Evolutionary conservation across 2,888 invertebrate species (phyloP).

Genomic region (Caenorhabditis parvicauda): DNA sequence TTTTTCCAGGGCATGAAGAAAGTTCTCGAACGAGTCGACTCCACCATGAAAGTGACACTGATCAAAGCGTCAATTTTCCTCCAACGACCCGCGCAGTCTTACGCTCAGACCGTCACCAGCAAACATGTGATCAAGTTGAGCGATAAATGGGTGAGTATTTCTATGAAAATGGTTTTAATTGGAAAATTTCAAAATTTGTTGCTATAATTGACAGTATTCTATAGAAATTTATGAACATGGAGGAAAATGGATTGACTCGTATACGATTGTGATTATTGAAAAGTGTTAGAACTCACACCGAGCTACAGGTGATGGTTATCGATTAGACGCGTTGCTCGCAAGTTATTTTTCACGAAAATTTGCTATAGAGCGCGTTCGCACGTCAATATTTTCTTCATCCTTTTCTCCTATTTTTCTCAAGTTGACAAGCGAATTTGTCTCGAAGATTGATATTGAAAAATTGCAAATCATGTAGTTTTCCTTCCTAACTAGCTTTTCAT

Average conservation of each 20-base stretch:
- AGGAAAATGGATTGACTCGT: too few relatives aligned
- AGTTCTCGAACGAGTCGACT: constrained; percentile 77
- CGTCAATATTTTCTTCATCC: too few relatives aligned
- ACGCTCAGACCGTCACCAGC: constrained; percentile 36
- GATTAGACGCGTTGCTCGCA: too few relatives aligned
- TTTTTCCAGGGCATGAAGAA: constrained; percentile 69
- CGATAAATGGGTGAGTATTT: constrained; percentile 10
- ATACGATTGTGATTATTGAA: not conserved
- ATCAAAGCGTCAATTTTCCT: constrained; percentile 47
- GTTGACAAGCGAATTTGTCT: too few relatives aligned
- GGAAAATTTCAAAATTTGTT: not conserved
- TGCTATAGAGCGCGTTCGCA: too few relatives aligned
- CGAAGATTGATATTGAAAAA: too few relatives aligned
- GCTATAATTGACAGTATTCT: too few relatives aligned
- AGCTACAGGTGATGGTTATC: too few relatives aligned
- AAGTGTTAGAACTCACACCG: not conserved
- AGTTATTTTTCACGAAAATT: too few relatives aligned
- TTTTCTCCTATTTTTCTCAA: too few relatives aligned
- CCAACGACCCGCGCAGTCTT: constrained; percentile 30
- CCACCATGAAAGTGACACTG: constrained; percentile 62
- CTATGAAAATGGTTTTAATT: not conserved
- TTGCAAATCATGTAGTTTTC: not conserved
- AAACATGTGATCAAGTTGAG: constrained; percentile 13
- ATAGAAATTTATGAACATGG: too few relatives aligned
- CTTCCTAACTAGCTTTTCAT: too few relatives aligned